phyloP scores from a whole-genome alignment of 2,888 invertebrate genomes.

The Enoplolaimus lenunculus region DNA sequence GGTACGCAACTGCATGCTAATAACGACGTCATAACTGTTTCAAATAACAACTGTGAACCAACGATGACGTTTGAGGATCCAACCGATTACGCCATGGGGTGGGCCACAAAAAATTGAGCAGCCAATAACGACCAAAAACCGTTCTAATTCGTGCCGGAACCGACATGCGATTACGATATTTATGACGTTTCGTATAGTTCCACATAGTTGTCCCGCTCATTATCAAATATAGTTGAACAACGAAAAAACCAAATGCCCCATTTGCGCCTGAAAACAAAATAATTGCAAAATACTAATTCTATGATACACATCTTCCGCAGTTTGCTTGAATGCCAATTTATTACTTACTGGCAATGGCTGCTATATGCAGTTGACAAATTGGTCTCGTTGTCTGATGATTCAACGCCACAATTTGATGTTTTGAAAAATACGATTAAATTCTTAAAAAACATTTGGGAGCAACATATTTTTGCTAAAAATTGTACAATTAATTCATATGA shows the following conservation, averaged over 20 bases:
- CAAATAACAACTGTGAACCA: neutral
- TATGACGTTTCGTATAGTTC: conserved; percentile 5
- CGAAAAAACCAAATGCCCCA: conserved; percentile 14
- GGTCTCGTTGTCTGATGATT: too few relatives aligned
- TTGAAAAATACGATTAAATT: too few relatives aligned
- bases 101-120: conserved; percentile 36
- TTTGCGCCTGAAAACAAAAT: too few relatives aligned
- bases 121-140: conserved; percentile 37
- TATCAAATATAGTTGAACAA: conserved; percentile 7
- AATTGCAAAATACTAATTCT: too few relatives aligned
- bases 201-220: conserved; percentile 16
- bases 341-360: too few relatives aligned
- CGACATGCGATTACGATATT: conserved; percentile 10
- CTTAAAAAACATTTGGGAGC: too few relatives aligned
- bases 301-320: too few relatives aligned
- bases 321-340: too few relatives aligned
- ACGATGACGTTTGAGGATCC: neutral
- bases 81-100: conserved; percentile 27
- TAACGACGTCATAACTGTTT: neutral
- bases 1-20: neutral
- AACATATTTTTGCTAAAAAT: too few relatives aligned
- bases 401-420: too few relatives aligned
- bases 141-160: conserved; percentile 30
- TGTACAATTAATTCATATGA: too few relatives aligned
- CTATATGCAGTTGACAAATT: too few relatives aligned